Conservation (phyloP, 2,888 invertebrate species). For the Leptopilina syphax region DNA sequence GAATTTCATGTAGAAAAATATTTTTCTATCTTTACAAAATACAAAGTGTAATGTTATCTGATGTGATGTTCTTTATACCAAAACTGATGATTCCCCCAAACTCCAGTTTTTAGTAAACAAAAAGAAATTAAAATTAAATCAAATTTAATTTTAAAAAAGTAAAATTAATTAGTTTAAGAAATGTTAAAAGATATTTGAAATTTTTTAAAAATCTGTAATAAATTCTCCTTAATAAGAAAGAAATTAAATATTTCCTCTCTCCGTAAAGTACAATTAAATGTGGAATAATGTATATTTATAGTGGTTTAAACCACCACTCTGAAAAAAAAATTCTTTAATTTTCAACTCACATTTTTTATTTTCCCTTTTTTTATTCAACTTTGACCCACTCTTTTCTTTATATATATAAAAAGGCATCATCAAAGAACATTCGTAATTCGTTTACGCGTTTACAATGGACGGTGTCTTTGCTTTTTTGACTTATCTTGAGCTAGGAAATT, state of each 20-base stretch:
- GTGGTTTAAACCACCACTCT: background rate
- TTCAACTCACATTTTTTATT: slow-evolving; percentile 37
- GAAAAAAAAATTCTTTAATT: background rate
- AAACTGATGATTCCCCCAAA: no score
- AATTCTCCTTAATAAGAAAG: background rate
- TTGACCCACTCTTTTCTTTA: slow-evolving; percentile 52
- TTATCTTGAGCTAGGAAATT: slow-evolving; percentile 49
- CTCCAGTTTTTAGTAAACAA: no score
- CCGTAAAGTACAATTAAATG: background rate
- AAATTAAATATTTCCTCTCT: background rate
- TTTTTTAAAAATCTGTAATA: background rate
- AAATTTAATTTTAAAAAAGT: no score
- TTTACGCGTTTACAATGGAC: slow-evolving; percentile 68
- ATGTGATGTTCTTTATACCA: no score
- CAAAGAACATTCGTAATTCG: slow-evolving; percentile 68
- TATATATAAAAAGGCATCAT: slow-evolving; percentile 41
- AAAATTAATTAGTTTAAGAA: no score
- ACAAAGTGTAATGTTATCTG: no score
- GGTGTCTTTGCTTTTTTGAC: slow-evolving; percentile 51
- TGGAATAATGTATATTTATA: background rate
- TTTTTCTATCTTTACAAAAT: no score
- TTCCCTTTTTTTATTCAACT: slow-evolving; percentile 52
- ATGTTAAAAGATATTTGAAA: no score
- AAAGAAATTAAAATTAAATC: no score
- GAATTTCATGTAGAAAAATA: background rate